A percentile compares a stretch with the other conserved stretches of the same genome.
phyloP scores from a whole-genome alignment of 2,113 vertebrate species.

The Gopherus evgoodei region DNA sequence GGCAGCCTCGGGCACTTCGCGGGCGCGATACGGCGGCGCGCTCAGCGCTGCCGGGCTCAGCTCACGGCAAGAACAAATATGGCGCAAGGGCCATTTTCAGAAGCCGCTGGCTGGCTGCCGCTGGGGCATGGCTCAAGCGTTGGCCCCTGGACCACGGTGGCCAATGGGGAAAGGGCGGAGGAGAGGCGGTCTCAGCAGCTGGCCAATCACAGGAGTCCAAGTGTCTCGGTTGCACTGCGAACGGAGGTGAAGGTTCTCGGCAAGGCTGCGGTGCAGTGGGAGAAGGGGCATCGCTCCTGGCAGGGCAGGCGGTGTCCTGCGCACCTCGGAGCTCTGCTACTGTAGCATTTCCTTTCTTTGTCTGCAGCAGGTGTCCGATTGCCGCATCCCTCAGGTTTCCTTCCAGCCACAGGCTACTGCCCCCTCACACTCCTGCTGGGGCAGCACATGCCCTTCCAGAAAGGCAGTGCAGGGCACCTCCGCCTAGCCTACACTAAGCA shows the following conservation, averaged over 20 bases:
- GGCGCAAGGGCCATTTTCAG: not conserved
- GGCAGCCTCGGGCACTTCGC: too few species aligned
- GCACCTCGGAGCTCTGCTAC: too few species aligned
- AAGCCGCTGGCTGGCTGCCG: not conserved
- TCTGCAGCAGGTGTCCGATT: too few species aligned
- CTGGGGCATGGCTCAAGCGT: too few species aligned
- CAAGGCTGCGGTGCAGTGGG: too few species aligned
- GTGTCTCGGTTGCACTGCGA: not conserved
- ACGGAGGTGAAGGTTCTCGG: too few species aligned
- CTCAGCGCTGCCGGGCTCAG: not conserved
- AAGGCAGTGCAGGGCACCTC: too few species aligned
- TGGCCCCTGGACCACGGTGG: not conserved
- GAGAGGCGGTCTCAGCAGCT: not conserved
- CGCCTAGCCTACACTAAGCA: not conserved
- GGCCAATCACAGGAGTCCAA: constrained; percentile 12
- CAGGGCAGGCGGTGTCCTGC: not conserved
- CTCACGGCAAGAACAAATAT: fast-evolving
- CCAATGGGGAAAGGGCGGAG: not conserved
- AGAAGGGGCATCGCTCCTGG: not conserved
- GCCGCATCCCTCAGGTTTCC: too few species aligned
- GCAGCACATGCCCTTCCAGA: too few species aligned
- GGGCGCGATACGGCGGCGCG: not conserved
- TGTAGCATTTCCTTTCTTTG: not conserved
- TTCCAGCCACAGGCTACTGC: too few species aligned
- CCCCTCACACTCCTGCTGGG: too few species aligned